These are phyloP conservation scores for Epistrophe grossulariae DNA, from an alignment of 2,888 invertebrate genomes.

Conservation along the genomic window DNA sequence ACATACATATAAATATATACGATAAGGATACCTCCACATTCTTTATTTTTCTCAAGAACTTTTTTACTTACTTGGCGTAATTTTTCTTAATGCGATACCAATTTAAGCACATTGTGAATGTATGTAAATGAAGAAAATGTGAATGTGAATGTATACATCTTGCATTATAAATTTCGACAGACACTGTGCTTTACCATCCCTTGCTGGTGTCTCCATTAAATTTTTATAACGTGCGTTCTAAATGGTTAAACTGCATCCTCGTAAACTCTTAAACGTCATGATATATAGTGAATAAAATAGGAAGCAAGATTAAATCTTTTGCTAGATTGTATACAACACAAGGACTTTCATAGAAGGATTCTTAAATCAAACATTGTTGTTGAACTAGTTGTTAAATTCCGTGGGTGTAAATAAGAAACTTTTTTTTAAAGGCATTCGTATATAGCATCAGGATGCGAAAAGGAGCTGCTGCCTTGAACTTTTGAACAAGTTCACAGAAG, in stretches of 20 bases:
- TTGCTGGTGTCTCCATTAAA: slow-evolving; percentile 17
- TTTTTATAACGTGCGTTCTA: slow-evolving; percentile 12
- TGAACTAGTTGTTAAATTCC: slow-evolving; percentile 9
- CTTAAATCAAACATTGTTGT: slow-evolving; percentile 9
- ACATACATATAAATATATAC: too few species aligned
- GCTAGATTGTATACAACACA: neutral
- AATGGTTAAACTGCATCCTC: slow-evolving; percentile 1
- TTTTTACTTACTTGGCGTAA: neutral
- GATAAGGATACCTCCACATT: slow-evolving; percentile 1
- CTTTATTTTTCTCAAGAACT: slow-evolving; percentile 1
- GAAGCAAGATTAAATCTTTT: neutral
- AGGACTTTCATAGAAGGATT: slow-evolving; percentile 1
- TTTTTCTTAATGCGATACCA: slow-evolving; percentile 34
- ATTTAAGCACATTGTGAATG: slow-evolving; percentile 12
- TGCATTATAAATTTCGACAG: slow-evolving; percentile 42
- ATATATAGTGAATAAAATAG: slow-evolving; percentile 12
- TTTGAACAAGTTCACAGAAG: neutral
- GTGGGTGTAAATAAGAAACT: slow-evolving; percentile 1
- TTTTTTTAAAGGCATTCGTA: neutral
- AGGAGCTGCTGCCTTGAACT: neutral
- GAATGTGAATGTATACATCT: neutral
- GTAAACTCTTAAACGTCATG: slow-evolving; percentile 5
- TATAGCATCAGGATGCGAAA: neutral
- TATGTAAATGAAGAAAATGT: slow-evolving; percentile 28
- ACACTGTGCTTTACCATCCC: slow-evolving; percentile 13